phyloP scores from a whole-genome alignment of 1,140 invertebrate species.

The Musca domestica region DNA sequence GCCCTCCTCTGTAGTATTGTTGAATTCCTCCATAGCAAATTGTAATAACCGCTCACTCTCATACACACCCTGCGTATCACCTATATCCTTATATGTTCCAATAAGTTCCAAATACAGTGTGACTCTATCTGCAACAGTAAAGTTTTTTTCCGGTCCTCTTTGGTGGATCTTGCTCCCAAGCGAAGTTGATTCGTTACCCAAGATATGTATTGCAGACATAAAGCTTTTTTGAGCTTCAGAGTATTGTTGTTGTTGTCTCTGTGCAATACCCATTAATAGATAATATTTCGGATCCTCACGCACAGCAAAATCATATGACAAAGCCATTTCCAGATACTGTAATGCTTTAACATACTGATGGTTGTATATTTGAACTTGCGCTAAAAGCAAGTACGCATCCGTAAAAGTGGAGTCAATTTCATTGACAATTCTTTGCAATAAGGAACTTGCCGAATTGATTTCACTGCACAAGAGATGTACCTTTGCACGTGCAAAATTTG shows the following conservation, averaged over 20 bases:
- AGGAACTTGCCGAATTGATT: constrained; percentile 62
- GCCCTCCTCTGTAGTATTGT: constrained; percentile 78
- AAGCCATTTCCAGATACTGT: constrained; percentile 81
- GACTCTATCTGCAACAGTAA: constrained; percentile 75
- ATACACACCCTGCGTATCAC: constrained; percentile 61
- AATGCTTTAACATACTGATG: constrained; percentile 75
- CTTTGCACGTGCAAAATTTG: constrained; percentile 74
- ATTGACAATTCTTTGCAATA: constrained; percentile 73
- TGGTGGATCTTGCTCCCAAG: constrained; percentile 41
- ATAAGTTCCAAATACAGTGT: constrained; percentile 87
- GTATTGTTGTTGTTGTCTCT: constrained; percentile 72
- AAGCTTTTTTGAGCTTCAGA: constrained; percentile 76
- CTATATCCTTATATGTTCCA: constrained; percentile 69
- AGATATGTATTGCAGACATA: constrained; percentile 65
- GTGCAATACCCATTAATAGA: constrained; percentile 78
- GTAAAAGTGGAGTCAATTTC: constrained; percentile 72
- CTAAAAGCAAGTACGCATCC: constrained; percentile 82
- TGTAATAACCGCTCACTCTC: constrained; percentile 80
- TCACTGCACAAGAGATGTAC: constrained; percentile 79
- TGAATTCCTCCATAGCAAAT: constrained; percentile 74
- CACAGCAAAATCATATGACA: constrained; percentile 90
- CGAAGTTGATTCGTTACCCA: constrained; percentile 32
- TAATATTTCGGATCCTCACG: constrained; percentile 89
- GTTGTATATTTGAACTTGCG: constrained; percentile 77
- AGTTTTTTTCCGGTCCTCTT: constrained; percentile 37